Percentiles rank a stretch among this genome's conserved stretches.
These are phyloP conservation scores for Heptranchias perlo DNA, from an alignment of 2,113 vertebrate species.

Conservation along the genomic window DNA sequence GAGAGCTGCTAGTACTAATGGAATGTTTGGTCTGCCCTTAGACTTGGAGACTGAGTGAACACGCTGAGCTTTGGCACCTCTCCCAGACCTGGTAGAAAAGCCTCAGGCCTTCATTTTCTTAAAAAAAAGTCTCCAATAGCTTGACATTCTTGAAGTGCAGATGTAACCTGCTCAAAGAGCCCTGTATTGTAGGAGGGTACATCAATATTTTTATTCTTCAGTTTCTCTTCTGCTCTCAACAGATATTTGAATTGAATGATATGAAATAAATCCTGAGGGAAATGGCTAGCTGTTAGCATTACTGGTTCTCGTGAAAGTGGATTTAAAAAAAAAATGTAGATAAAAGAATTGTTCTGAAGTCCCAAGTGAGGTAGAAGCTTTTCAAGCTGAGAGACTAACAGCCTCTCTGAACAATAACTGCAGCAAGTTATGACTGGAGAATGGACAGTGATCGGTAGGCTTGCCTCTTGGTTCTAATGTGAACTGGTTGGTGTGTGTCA, in stretches of 20 bases:
- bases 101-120: constrained; percentile 3
- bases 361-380: neutral
- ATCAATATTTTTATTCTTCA: neutral
- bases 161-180: neutral
- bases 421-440: neutral
- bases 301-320: neutral
- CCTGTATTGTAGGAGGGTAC: neutral
- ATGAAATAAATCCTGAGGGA: neutral
- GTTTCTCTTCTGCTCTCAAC: neutral
- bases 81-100: neutral
- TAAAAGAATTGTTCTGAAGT: neutral
- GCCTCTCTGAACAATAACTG: no score
- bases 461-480: neutral
- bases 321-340: neutral
- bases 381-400: no score
- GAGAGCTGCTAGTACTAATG: neutral
- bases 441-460: neutral
- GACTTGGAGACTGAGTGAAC: neutral
- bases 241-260: neutral
- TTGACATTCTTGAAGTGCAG: neutral
- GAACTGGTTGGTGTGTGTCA: neutral
- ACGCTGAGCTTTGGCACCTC: neutral
- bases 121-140: neutral
- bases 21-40: constrained; percentile 5
- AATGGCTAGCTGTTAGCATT: neutral